Evolutionary conservation across 2,113 vertebrate genomes (phyloP), one percentile per base, ranked within the genome.

Genomic region (Poicephalus meyeri): DNA sequence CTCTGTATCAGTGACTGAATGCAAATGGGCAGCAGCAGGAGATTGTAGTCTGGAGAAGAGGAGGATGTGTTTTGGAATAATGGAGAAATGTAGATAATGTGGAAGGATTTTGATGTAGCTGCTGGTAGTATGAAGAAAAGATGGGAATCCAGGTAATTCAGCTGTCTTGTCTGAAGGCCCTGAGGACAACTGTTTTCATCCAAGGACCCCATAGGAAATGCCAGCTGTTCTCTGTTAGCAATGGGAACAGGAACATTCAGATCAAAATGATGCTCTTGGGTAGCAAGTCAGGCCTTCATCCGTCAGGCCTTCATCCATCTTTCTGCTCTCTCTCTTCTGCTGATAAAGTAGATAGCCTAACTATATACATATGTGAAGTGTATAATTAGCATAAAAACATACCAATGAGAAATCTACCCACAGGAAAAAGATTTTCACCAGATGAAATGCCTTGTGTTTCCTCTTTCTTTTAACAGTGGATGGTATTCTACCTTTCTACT

Each of bases 1-100:
- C 33, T 88, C 55, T 0, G 0, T 26, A 3, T 24, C 2, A 0
- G 53, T 53, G 53, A 24, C 2, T 14, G 50, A 26, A 58, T 16
- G 46, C 37, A 81, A 14, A n/a, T 15, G 9, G 52, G 71, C 31
- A 83, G 74, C 46, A 58, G 77, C 17, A 85, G 49, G 37, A 66
- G n/a, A 17, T 16, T 71, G 25, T 11, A 11, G 14, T 55, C 71
- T 50, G 55, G 73, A 78, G 25, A 91, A 13, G 4, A 46, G 21
- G 25, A 64, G 24, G 58, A 33, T 52, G 35, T 13, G n/a, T 8
- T 31, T 61, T 73, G 10, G 20, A 52, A 25, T 1, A 1, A 21
- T 39, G n/a, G 29, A 78, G 56, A 58, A 69, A 85, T 17, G 28
- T 1, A 5, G 33, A 29, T n/a, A 18, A 55, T 65, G 29, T 71